Evolutionary conservation across 2,888 invertebrate species (phyloP).

Genomic region (Drosophila ochracea): DNA sequence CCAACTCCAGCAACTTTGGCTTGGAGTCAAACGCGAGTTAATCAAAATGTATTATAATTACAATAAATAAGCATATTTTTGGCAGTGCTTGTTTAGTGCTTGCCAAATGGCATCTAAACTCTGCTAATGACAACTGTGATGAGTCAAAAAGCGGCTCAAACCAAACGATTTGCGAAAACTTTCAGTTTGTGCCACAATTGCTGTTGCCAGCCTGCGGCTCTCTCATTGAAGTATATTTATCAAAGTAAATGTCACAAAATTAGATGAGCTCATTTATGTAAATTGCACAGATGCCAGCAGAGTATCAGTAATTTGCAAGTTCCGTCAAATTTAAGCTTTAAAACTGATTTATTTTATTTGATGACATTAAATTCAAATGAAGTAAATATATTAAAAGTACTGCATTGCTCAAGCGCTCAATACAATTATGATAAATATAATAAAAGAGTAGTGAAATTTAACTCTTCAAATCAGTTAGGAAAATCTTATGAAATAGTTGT

Average conservation of each 20-base stretch:
- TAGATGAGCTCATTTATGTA: conserved; percentile 6
- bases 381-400: not conserved
- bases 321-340: not conserved
- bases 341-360: not conserved
- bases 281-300: not conserved
- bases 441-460: not conserved
- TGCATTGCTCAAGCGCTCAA: not conserved
- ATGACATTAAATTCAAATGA: not conserved
- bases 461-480: not conserved
- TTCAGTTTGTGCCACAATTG: conserved; percentile 2
- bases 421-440: not conserved
- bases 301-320: not conserved
- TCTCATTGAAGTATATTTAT: conserved; percentile 17
- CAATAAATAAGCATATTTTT: conserved; percentile 77
- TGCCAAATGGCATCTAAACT: conserved; percentile 66
- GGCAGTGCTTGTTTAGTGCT: conserved; percentile 65
- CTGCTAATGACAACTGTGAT: conserved; percentile 53
- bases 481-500: not conserved
- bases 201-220: conserved; percentile 10
- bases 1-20: conserved; percentile 1
- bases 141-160: conserved; percentile 22
- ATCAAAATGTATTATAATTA: conserved; percentile 79
- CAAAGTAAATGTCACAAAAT: conserved; percentile 15
- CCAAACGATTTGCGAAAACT: conserved; percentile 22
- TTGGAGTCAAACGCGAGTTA: conserved; percentile 53